Evolutionary conservation across 2,888 invertebrate species (phyloP), one percentile per base, ranked within the genome.

Genomic region (Agonopterix alstromeriana): DNA sequence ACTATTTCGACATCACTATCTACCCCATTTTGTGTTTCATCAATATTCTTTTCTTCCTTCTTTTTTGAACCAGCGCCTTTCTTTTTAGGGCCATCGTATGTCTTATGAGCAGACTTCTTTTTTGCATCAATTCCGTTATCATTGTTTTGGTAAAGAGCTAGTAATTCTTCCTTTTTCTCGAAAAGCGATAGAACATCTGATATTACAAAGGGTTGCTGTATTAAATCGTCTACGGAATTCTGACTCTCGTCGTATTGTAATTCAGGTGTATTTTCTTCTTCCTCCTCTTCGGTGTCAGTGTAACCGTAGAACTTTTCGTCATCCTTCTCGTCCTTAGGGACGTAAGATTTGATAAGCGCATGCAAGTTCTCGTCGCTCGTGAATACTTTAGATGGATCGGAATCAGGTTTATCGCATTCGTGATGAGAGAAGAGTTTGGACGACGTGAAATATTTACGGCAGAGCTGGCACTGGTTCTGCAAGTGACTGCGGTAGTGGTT

Each of bases 401-500:
- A 60, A 55, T 86, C 88, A 40, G 76, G 74, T 44, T 69, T 72
- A 36, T 68, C 74, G 60, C 89, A 89, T 44, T 72, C 55, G 60
- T 89, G 89, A 12, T 60, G 55, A 1, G 75, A 65, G 52, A 79
- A 86, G 17, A 81, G 50, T 49, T 72, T 80, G 10, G 67, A 67
- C 0, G 89, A 89, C 0, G 79, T 77, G 54, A 89, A 85, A 57
- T 88, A 89, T 53, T 88, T 89, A 40, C 48, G 56, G 59, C 90
- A 90, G 11, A 61, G 70, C 48, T 82, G 86, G 53, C 91, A 91
- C 49, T 89, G 86, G 65, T 92, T 91, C 56, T 86, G 77, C 45
- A 91, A 60, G 55, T 91, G 92, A 44, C 92, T 91, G 12, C 91
- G 89, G 53, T 90, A 90, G 53, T 92, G 90, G 61, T 91, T 91